Percentiles rank a stretch among this genome's conserved stretches.
These are phyloP conservation scores for Oikopleura dioica DNA, from an alignment of 23 tunicate genomes.

Conservation along the genomic window DNA sequence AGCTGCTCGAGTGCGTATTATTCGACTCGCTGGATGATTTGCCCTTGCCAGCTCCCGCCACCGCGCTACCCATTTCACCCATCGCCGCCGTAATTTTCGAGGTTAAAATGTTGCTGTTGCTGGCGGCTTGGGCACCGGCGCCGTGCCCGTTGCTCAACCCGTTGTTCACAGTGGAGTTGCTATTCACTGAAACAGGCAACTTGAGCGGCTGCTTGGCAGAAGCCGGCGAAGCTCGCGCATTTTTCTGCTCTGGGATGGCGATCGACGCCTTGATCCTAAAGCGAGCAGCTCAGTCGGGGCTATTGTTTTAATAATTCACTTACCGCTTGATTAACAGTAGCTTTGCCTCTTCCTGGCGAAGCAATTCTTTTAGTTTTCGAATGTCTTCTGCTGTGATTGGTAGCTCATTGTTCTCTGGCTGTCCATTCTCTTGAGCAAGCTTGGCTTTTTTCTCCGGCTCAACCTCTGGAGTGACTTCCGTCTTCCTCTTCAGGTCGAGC, in stretches of 20 bases:
- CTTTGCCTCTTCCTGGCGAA: slow-evolving; percentile 9
- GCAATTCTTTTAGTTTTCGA: slow-evolving; percentile 6
- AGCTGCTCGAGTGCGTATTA: not conserved
- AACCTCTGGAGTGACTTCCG: too few relatives aligned
- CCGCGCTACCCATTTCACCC: not conserved
- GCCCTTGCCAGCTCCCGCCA: not conserved
- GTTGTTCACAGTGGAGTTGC: not conserved
- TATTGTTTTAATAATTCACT: not conserved
- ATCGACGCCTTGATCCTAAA: slow-evolving; percentile 7
- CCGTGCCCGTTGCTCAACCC: too few relatives aligned
- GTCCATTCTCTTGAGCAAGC: too few relatives aligned
- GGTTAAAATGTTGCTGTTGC: not conserved
- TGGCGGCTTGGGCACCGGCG: too few relatives aligned
- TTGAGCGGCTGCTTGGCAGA: not conserved
- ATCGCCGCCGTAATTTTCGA: not conserved
- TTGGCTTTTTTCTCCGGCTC: too few relatives aligned
- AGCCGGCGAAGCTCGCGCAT: not conserved
- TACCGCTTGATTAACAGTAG: not conserved
- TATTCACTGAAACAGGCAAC: not conserved
- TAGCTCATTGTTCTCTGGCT: not conserved
- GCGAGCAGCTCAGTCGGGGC: not conserved
- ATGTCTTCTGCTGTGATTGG: not conserved
- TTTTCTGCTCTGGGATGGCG: not conserved
- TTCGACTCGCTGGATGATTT: not conserved
- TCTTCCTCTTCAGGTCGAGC: too few relatives aligned